Conservation (phyloP, 2,113 vertebrate species). For the Micromys minutus region DNA sequence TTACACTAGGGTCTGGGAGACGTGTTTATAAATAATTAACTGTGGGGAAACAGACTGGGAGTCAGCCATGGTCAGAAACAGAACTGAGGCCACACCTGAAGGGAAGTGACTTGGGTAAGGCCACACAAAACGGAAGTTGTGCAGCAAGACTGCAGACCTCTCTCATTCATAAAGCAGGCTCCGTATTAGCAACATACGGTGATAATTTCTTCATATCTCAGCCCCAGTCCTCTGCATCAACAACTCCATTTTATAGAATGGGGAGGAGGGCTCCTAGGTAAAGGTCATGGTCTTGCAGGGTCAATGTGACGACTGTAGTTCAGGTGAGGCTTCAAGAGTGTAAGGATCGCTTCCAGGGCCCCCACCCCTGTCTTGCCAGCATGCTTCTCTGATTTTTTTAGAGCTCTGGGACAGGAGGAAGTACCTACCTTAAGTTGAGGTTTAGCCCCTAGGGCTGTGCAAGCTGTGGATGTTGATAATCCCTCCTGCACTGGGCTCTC, state of each 20-base stretch:
- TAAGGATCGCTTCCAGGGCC: background rate
- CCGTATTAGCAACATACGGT: background rate
- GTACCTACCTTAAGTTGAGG: background rate
- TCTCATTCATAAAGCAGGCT: background rate
- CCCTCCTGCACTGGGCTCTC: background rate
- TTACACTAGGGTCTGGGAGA: background rate
- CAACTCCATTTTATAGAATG: background rate
- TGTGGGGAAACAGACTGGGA: background rate
- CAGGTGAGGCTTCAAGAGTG: background rate
- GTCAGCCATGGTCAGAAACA: constrained; percentile 5
- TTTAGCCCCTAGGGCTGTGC: background rate
- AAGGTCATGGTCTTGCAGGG: background rate
- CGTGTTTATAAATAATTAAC: background rate
- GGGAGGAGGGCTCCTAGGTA: background rate
- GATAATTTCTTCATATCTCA: background rate
- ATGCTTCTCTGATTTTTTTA: background rate
- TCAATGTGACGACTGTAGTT: background rate
- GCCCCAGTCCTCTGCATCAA: fast-evolving
- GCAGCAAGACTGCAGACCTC: background rate
- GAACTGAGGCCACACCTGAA: background rate
- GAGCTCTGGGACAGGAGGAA: background rate
- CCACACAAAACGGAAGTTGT: background rate
- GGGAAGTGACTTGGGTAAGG: background rate
- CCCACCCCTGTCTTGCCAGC: background rate
- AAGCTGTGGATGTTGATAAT: background rate